phyloP scores from a whole-genome alignment of 2,888 invertebrate genomes.

The Pterostichus madidus region DNA sequence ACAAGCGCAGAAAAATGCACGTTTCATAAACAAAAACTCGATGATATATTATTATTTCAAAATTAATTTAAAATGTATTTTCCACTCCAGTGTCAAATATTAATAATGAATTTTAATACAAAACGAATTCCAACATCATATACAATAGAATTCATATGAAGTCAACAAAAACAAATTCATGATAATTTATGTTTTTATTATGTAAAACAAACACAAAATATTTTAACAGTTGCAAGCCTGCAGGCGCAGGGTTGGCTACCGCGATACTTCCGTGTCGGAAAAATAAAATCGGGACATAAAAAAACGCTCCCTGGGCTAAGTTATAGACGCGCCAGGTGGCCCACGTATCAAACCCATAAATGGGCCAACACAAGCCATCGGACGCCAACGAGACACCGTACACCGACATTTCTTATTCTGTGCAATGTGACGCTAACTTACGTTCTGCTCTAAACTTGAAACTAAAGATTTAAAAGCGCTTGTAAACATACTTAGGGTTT shows the following conservation, averaged over 20 bases:
- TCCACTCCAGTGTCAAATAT: not conserved
- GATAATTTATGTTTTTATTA: conserved; percentile 40
- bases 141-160: conserved; percentile 21
- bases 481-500: too few species aligned
- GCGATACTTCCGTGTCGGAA: conserved; percentile 28
- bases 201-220: conserved; percentile 24
- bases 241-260: not conserved
- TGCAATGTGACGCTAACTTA: too few species aligned
- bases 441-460: too few species aligned
- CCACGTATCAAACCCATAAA: conserved; percentile 57
- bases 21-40: not conserved
- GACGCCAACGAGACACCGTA: too few species aligned
- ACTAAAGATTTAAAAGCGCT: too few species aligned
- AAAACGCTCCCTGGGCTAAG: conserved; percentile 31
- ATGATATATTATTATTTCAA: conserved; percentile 7
- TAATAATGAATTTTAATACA: conserved; percentile 17
- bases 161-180: conserved; percentile 32
- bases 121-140: conserved; percentile 11
- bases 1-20: not conserved
- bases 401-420: too few species aligned
- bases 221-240: conserved; percentile 37
- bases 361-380: conserved; percentile 1
- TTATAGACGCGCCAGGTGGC: conserved; percentile 60
- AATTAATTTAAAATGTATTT: conserved; percentile 32
- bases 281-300: conserved; percentile 58